phyloP scores from a whole-genome alignment of 2,113 vertebrate species.

The Rhinolophus ferrumequinum region DNA sequence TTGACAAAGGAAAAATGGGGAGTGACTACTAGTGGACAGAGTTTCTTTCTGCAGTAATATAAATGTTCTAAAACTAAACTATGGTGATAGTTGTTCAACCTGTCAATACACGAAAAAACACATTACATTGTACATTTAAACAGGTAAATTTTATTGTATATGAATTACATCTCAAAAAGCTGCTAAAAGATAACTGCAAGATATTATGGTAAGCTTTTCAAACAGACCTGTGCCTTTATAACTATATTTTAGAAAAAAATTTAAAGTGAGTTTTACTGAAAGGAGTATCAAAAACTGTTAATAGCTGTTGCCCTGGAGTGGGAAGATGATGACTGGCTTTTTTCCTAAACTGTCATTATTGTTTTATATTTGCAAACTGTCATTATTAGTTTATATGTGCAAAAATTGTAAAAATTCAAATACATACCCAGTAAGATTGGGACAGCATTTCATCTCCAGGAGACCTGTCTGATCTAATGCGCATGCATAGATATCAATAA shows the following conservation, averaged over 20 bases:
- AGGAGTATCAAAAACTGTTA: constrained; percentile 15
- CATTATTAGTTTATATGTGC: not conserved
- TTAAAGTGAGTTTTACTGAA: constrained; percentile 1
- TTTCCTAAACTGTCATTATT: not conserved
- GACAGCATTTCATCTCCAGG: constrained; percentile 98
- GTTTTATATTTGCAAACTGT: not conserved
- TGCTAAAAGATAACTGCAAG: not conserved
- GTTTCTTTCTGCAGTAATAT: not conserved
- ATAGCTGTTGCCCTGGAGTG: not conserved
- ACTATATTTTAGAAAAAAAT: not conserved
- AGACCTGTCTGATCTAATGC: constrained; percentile 97
- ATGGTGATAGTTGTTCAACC: not conserved
- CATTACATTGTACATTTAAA: constrained; percentile 18
- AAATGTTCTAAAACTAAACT: constrained; percentile 13
- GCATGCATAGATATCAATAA: constrained; percentile 98
- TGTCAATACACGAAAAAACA: not conserved
- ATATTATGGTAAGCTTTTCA: constrained; percentile 12
- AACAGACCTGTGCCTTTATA: constrained; percentile 13
- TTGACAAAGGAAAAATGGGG: not conserved
- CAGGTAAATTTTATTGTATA: not conserved
- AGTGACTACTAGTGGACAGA: not conserved
- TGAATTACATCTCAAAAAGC: not conserved
- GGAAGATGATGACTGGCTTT: not conserved
- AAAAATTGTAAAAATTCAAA: constrained; percentile 11
- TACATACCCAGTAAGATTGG: constrained; percentile 95